Evolutionary conservation across 2,797 vertebrate genomes (phyloP).

Genomic region (Gouania willdenowi): DNA sequence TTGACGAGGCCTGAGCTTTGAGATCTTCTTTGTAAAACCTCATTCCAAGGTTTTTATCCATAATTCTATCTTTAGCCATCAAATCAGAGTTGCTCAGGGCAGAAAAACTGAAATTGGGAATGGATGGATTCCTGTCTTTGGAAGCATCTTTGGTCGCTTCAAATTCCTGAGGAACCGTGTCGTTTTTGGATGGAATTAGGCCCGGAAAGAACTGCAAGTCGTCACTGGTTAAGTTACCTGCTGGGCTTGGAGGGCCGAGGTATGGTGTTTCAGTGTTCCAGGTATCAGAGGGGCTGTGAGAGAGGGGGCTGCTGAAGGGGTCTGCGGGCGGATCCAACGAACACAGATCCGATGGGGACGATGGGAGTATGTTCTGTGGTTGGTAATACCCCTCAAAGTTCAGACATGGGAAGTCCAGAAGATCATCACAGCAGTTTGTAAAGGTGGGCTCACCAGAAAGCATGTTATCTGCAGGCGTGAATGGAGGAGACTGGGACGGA

Average conservation of each 20-base stretch:
- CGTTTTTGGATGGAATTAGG: conserved; percentile 65
- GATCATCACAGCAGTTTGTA: conserved; percentile 75
- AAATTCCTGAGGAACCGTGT: conserved; percentile 55
- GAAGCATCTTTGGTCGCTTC: conserved; percentile 50
- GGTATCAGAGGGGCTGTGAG: conserved; percentile 76
- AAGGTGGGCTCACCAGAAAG: conserved; percentile 71
- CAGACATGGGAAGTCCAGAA: conserved; percentile 79
- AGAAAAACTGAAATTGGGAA: conserved; percentile 46
- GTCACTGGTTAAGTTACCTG: conserved; percentile 70
- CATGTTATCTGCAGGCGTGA: conserved; percentile 65
- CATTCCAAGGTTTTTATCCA: conserved; percentile 48
- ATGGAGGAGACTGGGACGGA: conserved; percentile 68
- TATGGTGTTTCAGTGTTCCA: conserved; percentile 79
- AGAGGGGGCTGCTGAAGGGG: conserved; percentile 79
- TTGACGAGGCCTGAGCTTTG: conserved; percentile 29
- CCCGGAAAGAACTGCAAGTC: conserved; percentile 74
- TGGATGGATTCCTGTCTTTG: conserved; percentile 57
- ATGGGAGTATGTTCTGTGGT: conserved; percentile 72
- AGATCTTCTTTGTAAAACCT: conserved; percentile 60
- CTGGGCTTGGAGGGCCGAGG: conserved; percentile 76
- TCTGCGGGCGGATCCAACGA: conserved; percentile 73
- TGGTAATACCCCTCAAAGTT: conserved; percentile 80
- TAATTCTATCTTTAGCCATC: conserved; percentile 45
- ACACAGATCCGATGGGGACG: conserved; percentile 74
- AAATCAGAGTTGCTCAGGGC: conserved; percentile 44